These are phyloP conservation scores for Clitarchus hookeri DNA, from an alignment of 2,888 invertebrate genomes.

Conservation along the genomic window DNA sequence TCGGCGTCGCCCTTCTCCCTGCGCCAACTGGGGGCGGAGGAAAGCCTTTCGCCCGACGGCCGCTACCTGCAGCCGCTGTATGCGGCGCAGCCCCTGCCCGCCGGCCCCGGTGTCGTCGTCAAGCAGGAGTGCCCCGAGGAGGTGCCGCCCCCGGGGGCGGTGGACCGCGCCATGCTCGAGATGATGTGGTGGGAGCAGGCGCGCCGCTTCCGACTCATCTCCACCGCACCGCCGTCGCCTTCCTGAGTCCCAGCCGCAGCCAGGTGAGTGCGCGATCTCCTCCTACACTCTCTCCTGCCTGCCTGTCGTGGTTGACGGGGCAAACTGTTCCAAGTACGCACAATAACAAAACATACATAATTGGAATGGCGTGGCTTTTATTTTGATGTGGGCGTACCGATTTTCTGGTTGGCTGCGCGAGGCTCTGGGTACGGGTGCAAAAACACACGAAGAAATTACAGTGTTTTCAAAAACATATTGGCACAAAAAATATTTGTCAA, in stretches of 20 bases:
- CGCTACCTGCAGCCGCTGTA: slow-evolving; percentile 40
- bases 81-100: slow-evolving; percentile 41
- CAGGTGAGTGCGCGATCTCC: too few relatives aligned
- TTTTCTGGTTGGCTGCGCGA: too few relatives aligned
- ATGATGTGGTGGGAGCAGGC: slow-evolving; percentile 62
- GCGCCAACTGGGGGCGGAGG: not conserved
- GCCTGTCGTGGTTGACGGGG: too few relatives aligned
- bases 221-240: slow-evolving; percentile 19
- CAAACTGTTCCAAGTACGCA: too few relatives aligned
- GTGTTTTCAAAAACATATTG: too few relatives aligned
- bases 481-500: too few relatives aligned
- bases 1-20: slow-evolving; percentile 12
- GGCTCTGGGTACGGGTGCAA: too few relatives aligned
- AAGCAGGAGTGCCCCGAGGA: slow-evolving; percentile 48
- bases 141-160: slow-evolving; percentile 52
- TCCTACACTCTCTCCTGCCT: too few relatives aligned
- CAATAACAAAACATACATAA: too few relatives aligned
- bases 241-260: slow-evolving; percentile 18
- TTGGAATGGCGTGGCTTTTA: too few relatives aligned
- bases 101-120: slow-evolving; percentile 26
- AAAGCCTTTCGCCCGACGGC: not conserved
- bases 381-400: too few relatives aligned
- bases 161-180: slow-evolving; percentile 59
- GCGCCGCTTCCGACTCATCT: slow-evolving; percentile 46
- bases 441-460: too few relatives aligned